Evolutionary conservation across 2,113 vertebrate genomes (phyloP).

Genomic region (Pogona vitticeps): DNA sequence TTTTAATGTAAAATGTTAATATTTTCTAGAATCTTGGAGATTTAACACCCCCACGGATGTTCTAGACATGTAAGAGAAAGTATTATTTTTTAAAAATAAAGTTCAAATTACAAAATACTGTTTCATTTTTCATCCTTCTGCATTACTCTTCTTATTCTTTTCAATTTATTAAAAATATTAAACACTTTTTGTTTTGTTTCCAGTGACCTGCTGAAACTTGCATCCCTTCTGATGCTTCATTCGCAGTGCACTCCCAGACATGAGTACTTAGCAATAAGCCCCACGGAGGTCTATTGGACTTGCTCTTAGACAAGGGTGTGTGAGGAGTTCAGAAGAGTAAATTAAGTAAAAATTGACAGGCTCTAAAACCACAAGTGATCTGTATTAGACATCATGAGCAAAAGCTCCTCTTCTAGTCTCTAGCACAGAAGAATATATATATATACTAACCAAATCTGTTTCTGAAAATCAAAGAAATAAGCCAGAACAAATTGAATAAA

Average conservation of each 20-base stretch:
- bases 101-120: neutral
- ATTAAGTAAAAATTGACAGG: neutral
- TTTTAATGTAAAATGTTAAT: neutral
- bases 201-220: neutral
- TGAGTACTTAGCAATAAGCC: neutral
- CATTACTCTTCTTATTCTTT: too few species aligned
- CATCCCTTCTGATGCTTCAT: neutral
- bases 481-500: too few species aligned
- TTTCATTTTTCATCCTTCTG: neutral
- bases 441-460: too few species aligned
- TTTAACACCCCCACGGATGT: neutral
- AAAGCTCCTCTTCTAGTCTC: neutral
- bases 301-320: too few species aligned
- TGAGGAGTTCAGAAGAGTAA: neutral
- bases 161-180: neutral
- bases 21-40: neutral
- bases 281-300: too few species aligned
- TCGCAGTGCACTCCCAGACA: neutral
- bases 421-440: neutral
- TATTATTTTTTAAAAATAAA: neutral
- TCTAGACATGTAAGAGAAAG: neutral
- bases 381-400: too few species aligned
- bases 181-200: neutral
- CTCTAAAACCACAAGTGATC: neutral
- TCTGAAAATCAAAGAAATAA: too few species aligned